Base-by-base conservation (phyloP, 2,888 invertebrate species). In the Tetrapedia diversipes region DNA sequence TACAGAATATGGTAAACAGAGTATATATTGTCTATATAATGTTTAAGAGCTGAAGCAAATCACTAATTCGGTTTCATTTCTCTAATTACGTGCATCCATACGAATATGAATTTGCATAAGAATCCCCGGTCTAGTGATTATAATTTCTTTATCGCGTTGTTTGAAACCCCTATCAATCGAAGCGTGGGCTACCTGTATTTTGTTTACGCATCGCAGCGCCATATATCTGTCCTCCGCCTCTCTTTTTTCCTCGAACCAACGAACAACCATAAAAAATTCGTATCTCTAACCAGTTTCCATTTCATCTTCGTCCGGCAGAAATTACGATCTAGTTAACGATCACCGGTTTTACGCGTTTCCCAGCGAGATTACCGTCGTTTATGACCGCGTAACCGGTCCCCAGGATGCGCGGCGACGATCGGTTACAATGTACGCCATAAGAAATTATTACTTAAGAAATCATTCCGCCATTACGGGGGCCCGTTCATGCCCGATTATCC, bases 261-360 rank as follows among this genome's bases (percentile, higher is more conserved):
- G 4, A 19, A 24, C 37, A 10, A 3, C 37, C 29, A 53, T 68
- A 71, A 79, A n/a, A 77, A 77, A 49, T 61, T 54, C 49, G 63
- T 63, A 71, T 57, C 74, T 34, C 45, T 64, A 47, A 61, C 63
- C 77, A 70, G 66, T 77, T 77, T 71, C 63, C 77, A 64, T 71
- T 71, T 67, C 56, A 64, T 67, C 67, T 63, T 10, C 51, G 43
- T 59, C 32, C 24, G 32, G 24, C 61, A 14, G 19, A 63, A 67
- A 78, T 77, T 77, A 69, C 29, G 59, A 60, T 61, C 59, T 34
- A 61, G 53, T 76, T 77, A 77, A 78, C 60, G 77, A 59, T 60
- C 77, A 3, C 29, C 45, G 67, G 64, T 79, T 60, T 79, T 78
- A 68, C 67, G 64, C 67, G 49, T 45, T 51, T 29, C 51, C n/a